Conservation (phyloP, 2,797 vertebrate genomes). For the Petrocephalus schoutedeni region DNA sequence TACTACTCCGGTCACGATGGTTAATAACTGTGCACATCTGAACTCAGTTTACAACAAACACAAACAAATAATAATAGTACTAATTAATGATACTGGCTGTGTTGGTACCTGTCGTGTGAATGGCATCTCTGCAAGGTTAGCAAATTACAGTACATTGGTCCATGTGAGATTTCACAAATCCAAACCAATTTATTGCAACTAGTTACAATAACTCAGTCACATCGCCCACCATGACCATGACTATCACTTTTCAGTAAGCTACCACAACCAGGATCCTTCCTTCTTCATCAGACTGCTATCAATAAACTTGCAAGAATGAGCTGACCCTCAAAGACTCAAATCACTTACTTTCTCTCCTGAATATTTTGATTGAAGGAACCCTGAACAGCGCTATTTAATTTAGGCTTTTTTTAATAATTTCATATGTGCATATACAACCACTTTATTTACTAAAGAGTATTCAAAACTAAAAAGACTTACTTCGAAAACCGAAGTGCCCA, state of each 20-base stretch:
- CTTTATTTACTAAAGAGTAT: neutral
- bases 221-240: neutral
- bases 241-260: neutral
- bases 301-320: neutral
- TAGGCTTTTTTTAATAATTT: neutral
- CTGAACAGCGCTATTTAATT: neutral
- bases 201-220: too few relatives aligned
- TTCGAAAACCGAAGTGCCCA: constrained; percentile 80
- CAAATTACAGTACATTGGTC: too few relatives aligned
- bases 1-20: too few relatives aligned
- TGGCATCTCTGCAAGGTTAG: neutral
- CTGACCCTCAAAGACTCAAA: neutral
- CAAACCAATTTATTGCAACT: too few relatives aligned
- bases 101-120: neutral
- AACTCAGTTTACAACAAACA: too few relatives aligned
- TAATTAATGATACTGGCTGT: neutral
- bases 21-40: too few relatives aligned
- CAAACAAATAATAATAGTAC: too few relatives aligned
- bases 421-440: neutral
- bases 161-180: too few relatives aligned
- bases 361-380: neutral
- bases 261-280: neutral
- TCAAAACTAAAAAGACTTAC: constrained; percentile 66
- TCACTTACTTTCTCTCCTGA: neutral
- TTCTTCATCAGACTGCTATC: neutral